Base-by-base conservation (phyloP, 2,797 vertebrate species). In the Micromesistius poutassou region DNA sequence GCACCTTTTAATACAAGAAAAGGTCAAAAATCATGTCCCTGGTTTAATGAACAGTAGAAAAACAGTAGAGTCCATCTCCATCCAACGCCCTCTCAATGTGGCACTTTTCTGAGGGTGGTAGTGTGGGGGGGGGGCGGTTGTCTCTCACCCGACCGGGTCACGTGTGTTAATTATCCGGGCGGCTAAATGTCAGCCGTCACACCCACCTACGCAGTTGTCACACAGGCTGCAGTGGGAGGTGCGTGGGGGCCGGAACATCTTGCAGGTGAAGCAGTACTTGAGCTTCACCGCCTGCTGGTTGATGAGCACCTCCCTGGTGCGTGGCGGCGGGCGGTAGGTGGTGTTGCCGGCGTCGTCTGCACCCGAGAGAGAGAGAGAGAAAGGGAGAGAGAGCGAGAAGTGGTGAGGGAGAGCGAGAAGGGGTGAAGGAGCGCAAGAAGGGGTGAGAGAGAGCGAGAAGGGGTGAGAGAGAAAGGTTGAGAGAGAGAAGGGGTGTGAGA, bases 191-290 rank as follows among this genome's bases (percentile, higher is more conserved):
- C 84, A 80, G 19, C 46, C 1, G 2, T 62, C 55, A n/a, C 55
- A n/a, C 55, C 96, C 82, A 98, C 97, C 97, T 74, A 98, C 97
- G 81, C 97, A 98, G 95, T 98, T 98, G 94, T 98, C 97, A 35
- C 97, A 98, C 83, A 98, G 94, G 77, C 96, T 96, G 93, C 97
- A 98, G 94, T 98, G 97, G 2, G 97, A 98, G 87, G 97, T 97
- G 83, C 97, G 95, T 0, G 97, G 97, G 0, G 97, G 97, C 22
- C 97, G 94, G 90, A 98, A 98, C 95, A 98, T 98, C 88, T 96
- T 97, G 93, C 97, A 98, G 80, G 97, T 98, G 92, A 98, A 98
- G 92, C 97, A 98, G 90, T 97, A 98, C 89, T 98, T 98, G 73
- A 98, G 93, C 77, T 97, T 98, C 81, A 98, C 97, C 90, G 95